Base-by-base conservation (phyloP, 2,888 invertebrate genomes). In the Spatulosminthurus flaviceps region DNA sequence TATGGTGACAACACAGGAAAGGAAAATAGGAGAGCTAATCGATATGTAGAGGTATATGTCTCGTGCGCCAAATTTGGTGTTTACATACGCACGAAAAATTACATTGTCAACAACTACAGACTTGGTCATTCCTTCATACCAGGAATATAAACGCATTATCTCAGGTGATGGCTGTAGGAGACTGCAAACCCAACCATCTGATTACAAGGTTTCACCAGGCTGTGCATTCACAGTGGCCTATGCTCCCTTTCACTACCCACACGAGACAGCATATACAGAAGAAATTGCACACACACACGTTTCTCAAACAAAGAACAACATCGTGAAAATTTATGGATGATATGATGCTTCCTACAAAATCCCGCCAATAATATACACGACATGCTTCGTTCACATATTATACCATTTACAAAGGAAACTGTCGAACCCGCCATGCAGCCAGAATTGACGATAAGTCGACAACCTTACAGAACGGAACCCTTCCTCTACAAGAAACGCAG, bases 381-480 rank as follows among this genome's bases (percentile, higher is more conserved):
- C 51, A 51, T 51, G 51, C 51, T 51, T 51, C 51, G 16, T 51
- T n/a, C n/a, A n/a, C n/a, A n/a, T n/a, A n/a, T n/a, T n/a, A n/a
- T n/a, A n/a, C n/a, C n/a, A n/a, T n/a, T n/a, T 19, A 51, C 51
- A 51, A 51, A 51, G 16, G 51, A 51, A 51, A 51, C 51, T 11
- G 51, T n/a, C 2, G 51, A 51, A 19, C 34, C 34, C 34, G 34
- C 34, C 34, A 34, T 34, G 34, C 9, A 34, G 34, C 34, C 34
- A 34, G 9, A n/a, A n/a, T n/a, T n/a, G 34, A 34, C 4, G 34
- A 9, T 34, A 9, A 7, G 34, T 34, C 5, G 4, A 9, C 4
- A 9, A 34, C 5, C 34, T 34, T 34, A 4, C 5, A 34, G 34
- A 34, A 34, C 4, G 4, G 34, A 34, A 34, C 34, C 34, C 34